Evolutionary conservation across 2,888 invertebrate species (phyloP).

Genomic region (Empis livida): DNA sequence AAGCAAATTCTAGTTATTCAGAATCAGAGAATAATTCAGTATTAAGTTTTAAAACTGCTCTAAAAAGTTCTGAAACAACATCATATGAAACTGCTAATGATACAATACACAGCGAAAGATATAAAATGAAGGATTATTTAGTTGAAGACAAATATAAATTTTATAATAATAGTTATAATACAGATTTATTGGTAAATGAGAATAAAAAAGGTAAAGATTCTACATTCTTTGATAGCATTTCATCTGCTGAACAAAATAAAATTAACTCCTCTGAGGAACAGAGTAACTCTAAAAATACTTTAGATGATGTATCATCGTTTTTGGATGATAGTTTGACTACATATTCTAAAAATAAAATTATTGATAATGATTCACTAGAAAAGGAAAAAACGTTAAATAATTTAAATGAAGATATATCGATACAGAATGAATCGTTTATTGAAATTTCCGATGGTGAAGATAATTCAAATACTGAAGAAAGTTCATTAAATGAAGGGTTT

Average conservation of each 20-base stretch:
- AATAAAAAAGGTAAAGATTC: too few species aligned
- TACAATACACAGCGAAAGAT: conserved; percentile 11
- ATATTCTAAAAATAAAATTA: too few species aligned
- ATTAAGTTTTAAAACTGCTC: conserved; percentile 8
- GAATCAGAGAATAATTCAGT: conserved; percentile 17
- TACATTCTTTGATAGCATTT: too few species aligned
- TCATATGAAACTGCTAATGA: conserved; percentile 29
- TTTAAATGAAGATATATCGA: conserved; percentile 10
- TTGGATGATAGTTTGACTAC: too few species aligned
- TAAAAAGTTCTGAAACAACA: conserved; percentile 16
- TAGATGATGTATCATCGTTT: too few species aligned
- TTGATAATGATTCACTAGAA: too few species aligned
- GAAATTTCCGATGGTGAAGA: conserved; percentile 17
- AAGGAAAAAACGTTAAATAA: not conserved
- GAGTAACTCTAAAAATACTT: too few species aligned
- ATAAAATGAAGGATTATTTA: too few species aligned
- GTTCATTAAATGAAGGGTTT: conserved; percentile 8
- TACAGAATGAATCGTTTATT: not conserved
- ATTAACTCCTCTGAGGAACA: not conserved
- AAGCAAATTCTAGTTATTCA: conserved; percentile 18
- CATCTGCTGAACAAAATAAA: not conserved
- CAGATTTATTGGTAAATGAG: too few species aligned
- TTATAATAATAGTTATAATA: not conserved
- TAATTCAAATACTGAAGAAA: conserved; percentile 8
- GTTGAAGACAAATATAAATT: not conserved